Conservation (phyloP, 1,140 invertebrate species). For the Drosophila tropicalis region DNA sequence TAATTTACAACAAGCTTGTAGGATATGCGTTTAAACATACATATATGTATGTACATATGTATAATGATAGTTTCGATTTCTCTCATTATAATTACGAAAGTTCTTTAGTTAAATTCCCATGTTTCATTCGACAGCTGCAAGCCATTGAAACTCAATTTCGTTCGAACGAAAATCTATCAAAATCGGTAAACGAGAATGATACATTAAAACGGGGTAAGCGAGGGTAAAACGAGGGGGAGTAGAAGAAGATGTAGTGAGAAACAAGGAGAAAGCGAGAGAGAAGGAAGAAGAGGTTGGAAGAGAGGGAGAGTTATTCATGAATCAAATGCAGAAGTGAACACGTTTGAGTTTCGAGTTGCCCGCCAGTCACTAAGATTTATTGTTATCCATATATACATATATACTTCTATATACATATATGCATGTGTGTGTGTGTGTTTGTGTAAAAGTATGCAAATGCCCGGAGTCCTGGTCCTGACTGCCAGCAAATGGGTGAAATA, state of each 20-base stretch:
- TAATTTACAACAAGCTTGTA: conserved; percentile 37
- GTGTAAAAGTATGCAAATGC: conserved; percentile 47
- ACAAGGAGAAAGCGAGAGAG: neutral
- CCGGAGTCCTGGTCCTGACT: conserved; percentile 34
- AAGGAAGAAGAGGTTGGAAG: neutral
- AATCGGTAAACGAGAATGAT: conserved; percentile 26
- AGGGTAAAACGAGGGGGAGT: neutral
- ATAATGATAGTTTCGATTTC: conserved; percentile 12
- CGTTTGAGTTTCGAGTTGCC: conserved; percentile 54
- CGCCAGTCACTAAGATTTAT: conserved; percentile 61
- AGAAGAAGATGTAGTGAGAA: conserved; percentile 4
- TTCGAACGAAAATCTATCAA: conserved; percentile 51
- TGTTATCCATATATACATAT: conserved; percentile 12
- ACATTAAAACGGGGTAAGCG: neutral
- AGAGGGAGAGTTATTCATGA: conserved; percentile 48
- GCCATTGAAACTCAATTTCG: conserved; percentile 44
- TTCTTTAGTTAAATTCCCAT: conserved; percentile 7
- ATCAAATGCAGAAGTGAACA: conserved; percentile 59
- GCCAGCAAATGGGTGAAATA: conserved; percentile 58
- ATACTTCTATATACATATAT: conserved; percentile 29
- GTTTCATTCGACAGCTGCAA: conserved; percentile 14
- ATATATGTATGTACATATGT: neutral
- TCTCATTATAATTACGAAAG: conserved; percentile 10
- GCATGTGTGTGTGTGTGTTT: neutral
- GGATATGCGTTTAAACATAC: neutral